Evolutionary conservation across 2,888 invertebrate genomes (phyloP).

Genomic region (Eupithecia inturbata): DNA sequence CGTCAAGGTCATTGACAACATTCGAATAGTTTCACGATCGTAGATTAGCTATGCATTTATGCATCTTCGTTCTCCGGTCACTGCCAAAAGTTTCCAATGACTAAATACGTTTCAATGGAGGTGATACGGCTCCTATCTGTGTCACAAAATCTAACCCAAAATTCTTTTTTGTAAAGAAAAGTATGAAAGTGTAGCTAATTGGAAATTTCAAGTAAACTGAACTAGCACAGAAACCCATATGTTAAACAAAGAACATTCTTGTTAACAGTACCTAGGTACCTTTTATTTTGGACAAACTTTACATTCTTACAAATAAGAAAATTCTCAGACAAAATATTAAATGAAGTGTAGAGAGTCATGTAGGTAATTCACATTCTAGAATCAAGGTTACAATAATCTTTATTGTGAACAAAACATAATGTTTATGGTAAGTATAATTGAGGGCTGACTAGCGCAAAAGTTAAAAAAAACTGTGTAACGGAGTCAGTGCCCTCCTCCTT

Average conservation of each 20-base stretch:
- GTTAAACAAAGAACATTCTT: constrained; percentile 1
- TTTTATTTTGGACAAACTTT: neutral
- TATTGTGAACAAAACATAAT: too few relatives aligned
- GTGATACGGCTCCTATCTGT: constrained; percentile 25
- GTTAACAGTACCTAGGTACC: neutral
- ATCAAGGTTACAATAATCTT: too few relatives aligned
- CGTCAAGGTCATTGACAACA: neutral
- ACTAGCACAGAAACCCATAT: constrained; percentile 29
- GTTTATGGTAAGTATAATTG: too few relatives aligned
- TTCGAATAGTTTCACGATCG: constrained; percentile 6
- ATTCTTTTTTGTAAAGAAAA: constrained; percentile 22
- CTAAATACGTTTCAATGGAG: constrained; percentile 23
- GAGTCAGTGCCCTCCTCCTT: too few relatives aligned
- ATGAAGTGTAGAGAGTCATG: too few relatives aligned
- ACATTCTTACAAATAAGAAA: neutral
- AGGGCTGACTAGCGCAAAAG: too few relatives aligned
- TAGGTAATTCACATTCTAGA: neutral
- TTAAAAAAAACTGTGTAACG: too few relatives aligned
- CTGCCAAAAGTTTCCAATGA: constrained; percentile 9
- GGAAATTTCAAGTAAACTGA: constrained; percentile 35
- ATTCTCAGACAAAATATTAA: neutral
- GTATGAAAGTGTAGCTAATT: constrained; percentile 44
- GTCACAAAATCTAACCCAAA: constrained; percentile 31
- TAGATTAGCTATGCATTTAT: constrained; percentile 11
- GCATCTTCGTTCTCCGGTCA: constrained; percentile 12